Base-by-base conservation (phyloP, 92 coral and sea anemone species). In the Heteractis magnifica region DNA sequence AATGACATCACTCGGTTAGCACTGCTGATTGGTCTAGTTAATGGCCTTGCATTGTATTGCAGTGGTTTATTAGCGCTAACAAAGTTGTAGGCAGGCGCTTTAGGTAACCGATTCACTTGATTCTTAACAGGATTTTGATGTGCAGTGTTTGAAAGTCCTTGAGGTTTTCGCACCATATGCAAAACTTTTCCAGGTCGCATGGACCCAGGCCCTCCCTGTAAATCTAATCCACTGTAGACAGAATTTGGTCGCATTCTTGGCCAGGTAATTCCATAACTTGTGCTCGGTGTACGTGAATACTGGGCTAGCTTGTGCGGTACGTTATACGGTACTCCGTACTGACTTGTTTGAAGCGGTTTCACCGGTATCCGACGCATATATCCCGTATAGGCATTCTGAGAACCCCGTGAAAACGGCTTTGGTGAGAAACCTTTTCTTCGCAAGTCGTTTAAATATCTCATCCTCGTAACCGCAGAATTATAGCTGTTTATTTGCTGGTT, bases 161-260 rank as follows among this genome's bases (percentile, higher is more conserved):
- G 59, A 21, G 83, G 41, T 8, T 65, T 41, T 44, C 59, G 74
- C 8, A 76, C 68, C 83, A 80, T 80, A 49, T 71, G 59, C n/a
- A 80, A 34, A 55, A 80, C 83, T 49, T 80, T 65, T 14, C 83
- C 83, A 41, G 76, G 83, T 56, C 76, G 74, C 56, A 80, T 80
- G 7, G 83, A 80, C 4, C 83, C 83, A 80, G 83, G 83, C 48
- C 62, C 62, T 16, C 70, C 20, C 13, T 4, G 83, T 34, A 51
- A 14, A 26, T 48, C 53, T 59, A 18, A 1, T 78, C 68, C 51
- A 12, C 14, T 26, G 44, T 68, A 68, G 49, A 71, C 75, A 44
- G 71, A 49, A 23, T 34, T 1, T 34, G 26, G 75, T 6, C 76
- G 48, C 55, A 18, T 1, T 49, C 78, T 74, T 51, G 58, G 11